Evolutionary conservation across 2,888 invertebrate genomes (phyloP).

Genomic region (Cosmia trapezina): DNA sequence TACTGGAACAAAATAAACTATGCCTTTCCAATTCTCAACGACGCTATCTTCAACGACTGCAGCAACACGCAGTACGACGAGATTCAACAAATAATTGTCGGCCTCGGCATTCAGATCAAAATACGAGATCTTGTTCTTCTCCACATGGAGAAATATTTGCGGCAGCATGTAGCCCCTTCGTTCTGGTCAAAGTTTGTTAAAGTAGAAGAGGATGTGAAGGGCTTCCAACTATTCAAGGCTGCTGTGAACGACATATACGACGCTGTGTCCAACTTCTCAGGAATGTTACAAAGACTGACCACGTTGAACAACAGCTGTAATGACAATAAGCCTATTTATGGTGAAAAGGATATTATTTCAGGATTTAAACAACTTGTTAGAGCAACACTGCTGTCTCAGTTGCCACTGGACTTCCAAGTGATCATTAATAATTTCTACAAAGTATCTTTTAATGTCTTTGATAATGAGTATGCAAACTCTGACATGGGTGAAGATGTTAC

Average conservation of each 20-base stretch:
- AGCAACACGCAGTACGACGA: slow-evolving; percentile 82
- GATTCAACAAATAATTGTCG: slow-evolving; percentile 82
- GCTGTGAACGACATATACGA: slow-evolving; percentile 92
- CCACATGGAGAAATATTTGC: slow-evolving; percentile 90
- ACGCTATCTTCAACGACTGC: slow-evolving; percentile 81
- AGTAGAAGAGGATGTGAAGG: slow-evolving; percentile 88
- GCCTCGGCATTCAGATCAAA: slow-evolving; percentile 82
- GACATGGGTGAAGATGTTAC: slow-evolving; percentile 91
- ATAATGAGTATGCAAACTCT: slow-evolving; percentile 86
- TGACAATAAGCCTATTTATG: slow-evolving; percentile 87
- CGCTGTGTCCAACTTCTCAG: slow-evolving; percentile 89
- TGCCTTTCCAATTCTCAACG: slow-evolving; percentile 86
- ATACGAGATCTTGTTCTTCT: slow-evolving; percentile 84
- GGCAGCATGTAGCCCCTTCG: slow-evolving; percentile 90
- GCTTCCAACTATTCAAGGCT: slow-evolving; percentile 92
- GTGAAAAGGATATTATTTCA: slow-evolving; percentile 88
- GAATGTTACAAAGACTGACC: slow-evolving; percentile 90
- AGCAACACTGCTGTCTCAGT: slow-evolving; percentile 92
- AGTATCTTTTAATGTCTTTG: slow-evolving; percentile 94
- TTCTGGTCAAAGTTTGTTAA: slow-evolving; percentile 92
- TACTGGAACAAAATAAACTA: slow-evolving; percentile 87
- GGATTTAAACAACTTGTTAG: slow-evolving; percentile 92
- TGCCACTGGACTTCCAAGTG: slow-evolving; percentile 92
- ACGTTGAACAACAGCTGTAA: slow-evolving; percentile 85
- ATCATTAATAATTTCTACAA: slow-evolving; percentile 94